A percentile compares a stretch with the other conserved stretches of the same genome.
Evolutionary conservation across 2,113 vertebrate species (phyloP).

Genomic region (Balaeniceps rex): DNA sequence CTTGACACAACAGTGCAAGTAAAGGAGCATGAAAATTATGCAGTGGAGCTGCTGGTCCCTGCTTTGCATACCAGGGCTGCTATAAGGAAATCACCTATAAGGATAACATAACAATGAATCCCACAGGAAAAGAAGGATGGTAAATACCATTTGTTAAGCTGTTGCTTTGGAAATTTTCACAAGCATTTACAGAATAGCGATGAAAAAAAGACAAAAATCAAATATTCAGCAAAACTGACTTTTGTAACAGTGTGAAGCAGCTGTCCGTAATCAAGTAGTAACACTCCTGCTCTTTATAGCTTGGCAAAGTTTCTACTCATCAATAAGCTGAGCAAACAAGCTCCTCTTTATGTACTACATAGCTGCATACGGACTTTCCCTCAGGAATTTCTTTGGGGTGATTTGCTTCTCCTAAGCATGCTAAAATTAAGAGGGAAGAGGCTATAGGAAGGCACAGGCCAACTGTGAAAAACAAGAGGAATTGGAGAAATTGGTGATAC

Average conservation of each 20-base stretch:
- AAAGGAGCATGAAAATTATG: neutral
- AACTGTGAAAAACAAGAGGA: neutral
- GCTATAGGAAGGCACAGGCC: conserved; percentile 13
- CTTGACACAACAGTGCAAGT: neutral
- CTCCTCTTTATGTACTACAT: neutral
- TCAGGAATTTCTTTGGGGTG: neutral
- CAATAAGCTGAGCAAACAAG: conserved; percentile 25
- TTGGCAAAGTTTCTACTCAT: conserved; percentile 23
- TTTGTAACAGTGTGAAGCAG: conserved; percentile 28
- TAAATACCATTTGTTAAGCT: neutral
- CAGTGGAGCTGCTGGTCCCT: neutral
- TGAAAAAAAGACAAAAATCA: neutral
- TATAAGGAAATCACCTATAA: conserved; percentile 38
- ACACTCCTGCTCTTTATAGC: neutral
- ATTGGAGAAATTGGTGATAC: neutral
- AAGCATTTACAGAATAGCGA: neutral
- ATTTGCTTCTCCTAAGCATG: conserved; percentile 1
- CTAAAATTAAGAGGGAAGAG: conserved; percentile 3
- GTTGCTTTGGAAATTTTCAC: neutral
- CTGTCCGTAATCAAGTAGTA: conserved; percentile 29
- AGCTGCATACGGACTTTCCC: neutral
- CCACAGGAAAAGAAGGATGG: neutral
- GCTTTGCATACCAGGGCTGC: neutral
- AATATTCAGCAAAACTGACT: neutral
- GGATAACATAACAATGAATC: neutral